Conservation (phyloP, 2,797 vertebrate genomes). For the Alauda arvensis region DNA sequence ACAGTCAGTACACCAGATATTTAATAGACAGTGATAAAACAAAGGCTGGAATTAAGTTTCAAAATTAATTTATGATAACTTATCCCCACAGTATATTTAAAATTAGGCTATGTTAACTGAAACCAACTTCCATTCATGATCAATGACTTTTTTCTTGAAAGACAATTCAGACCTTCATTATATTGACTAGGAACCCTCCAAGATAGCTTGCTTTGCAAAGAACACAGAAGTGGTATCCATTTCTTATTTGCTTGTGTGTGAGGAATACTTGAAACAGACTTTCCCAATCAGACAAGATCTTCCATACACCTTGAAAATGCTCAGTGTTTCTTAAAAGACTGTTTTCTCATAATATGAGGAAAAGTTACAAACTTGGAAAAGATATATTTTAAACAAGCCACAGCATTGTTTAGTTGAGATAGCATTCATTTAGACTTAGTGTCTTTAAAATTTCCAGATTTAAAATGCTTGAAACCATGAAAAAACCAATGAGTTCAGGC, state of each 20-base stretch:
- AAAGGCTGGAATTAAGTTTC: background rate
- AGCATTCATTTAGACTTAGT: background rate
- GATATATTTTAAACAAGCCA: background rate
- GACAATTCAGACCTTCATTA: background rate
- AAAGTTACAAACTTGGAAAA: background rate
- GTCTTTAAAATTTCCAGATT: background rate
- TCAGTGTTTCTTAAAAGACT: background rate
- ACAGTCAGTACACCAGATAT: background rate
- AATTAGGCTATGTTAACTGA: background rate
- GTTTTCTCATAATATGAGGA: background rate
- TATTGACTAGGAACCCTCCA: background rate
- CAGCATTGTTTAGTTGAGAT: background rate
- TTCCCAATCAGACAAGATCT: background rate
- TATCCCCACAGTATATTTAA: background rate
- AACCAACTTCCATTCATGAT: background rate
- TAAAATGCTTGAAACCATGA: background rate
- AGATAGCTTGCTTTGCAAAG: background rate
- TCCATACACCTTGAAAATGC: background rate
- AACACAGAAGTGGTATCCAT: background rate
- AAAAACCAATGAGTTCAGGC: rapidly evolving
- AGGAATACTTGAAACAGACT: background rate
- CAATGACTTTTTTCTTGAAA: background rate
- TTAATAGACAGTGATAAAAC: background rate
- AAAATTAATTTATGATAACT: background rate
- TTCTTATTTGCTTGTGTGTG: background rate